Evolutionary conservation across 2,113 vertebrate genomes (phyloP).

Genomic region (Shinisaurus crocodilurus): DNA sequence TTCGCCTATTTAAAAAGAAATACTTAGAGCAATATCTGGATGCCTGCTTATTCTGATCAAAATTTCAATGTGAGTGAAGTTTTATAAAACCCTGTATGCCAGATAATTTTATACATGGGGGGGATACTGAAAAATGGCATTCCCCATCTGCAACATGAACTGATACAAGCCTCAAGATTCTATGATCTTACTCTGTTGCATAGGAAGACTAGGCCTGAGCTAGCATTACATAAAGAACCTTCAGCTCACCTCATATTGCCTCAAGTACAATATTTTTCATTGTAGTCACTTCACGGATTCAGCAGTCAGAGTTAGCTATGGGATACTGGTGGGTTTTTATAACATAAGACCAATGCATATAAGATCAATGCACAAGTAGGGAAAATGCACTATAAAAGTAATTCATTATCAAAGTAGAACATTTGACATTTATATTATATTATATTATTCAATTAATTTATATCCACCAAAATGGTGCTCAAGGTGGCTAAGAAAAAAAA

Average conservation of each 20-base stretch:
- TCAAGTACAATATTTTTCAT: not conserved
- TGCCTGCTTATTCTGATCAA: not conserved
- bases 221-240: not conserved
- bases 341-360: not conserved
- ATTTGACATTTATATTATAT: too few species aligned
- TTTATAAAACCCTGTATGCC: not conserved
- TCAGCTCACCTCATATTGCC: not conserved
- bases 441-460: too few species aligned
- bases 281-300: not conserved
- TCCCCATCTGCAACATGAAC: not conserved
- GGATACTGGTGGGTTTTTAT: not conserved
- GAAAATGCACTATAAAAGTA: not conserved
- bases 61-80: not conserved
- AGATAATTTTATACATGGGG: not conserved
- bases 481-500: too few species aligned
- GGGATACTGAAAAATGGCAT: too few species aligned
- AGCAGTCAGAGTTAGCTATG: not conserved
- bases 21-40: not conserved
- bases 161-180: not conserved
- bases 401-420: not conserved
- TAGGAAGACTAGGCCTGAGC: too few species aligned
- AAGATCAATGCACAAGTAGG: not conserved
- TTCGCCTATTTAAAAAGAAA: slow-evolving; percentile 9
- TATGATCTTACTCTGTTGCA: not conserved
- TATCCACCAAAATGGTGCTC: too few species aligned